Base-by-base conservation (phyloP, 2,113 vertebrate genomes). In the Periophthalmus modestus region DNA sequence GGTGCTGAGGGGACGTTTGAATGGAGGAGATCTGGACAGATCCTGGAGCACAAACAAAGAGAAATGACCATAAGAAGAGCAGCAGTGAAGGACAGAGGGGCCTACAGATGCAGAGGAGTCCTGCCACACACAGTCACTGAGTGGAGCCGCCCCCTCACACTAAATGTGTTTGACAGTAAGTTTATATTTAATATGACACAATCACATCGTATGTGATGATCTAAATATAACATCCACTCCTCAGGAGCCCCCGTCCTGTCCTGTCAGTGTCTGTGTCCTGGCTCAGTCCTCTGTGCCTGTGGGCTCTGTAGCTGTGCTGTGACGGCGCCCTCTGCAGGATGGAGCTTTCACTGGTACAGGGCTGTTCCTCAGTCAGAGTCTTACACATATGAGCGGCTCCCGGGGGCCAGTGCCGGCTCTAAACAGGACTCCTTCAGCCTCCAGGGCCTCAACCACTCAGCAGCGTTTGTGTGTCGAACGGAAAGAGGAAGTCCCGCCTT, bases 241-340 rank as follows among this genome's bases (percentile, higher is more conserved):
- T 33, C 59, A 75, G 73, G 48, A 1, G 61, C 43, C 61, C 78
- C 34, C 36, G 28, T 21, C 43, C 69, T 69, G 24, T 61, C 39
- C 63, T 84, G 48, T 72, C 24, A 28, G 66, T 71, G 57, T 52
- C 71, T 66, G 48, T n/a, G 14, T 52, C 48, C 19, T 66, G 71
- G 67, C 24, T 74, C 61, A 47, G 55, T 70, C 69, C 57, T 59
- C 78, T 74, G 58, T 73, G 72, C 68, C 57, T 59, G 82, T 74
- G 58, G 76, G 72, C 68, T 65, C 72, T 39, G 75, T 86, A 74
- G 3, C 7, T 87, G 85, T 75, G 52, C 72, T 6, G 47, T 57
- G 52, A 13, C 59, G 67, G 34, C 0, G 0, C 13, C 59, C 24
- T 65, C 76, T 69, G 52, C 16, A 46, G 63, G 4, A 39, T 71